phyloP scores from a whole-genome alignment of 2,113 vertebrate genomes.

The Pavo muticus region DNA sequence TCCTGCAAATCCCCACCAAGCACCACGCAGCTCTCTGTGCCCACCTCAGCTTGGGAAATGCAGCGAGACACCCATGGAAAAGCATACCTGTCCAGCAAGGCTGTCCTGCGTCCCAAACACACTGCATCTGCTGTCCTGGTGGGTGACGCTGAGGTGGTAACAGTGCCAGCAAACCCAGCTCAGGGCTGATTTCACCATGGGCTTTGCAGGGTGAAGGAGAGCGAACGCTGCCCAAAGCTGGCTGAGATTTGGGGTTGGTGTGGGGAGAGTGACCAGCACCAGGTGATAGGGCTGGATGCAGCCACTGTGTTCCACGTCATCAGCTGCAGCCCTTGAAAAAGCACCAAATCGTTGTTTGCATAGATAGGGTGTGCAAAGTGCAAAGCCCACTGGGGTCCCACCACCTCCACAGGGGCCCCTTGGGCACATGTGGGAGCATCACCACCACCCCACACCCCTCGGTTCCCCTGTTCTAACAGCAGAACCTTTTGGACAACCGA shows the following conservation, averaged over 20 bases:
- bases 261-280: neutral
- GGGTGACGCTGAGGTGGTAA: neutral
- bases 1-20: neutral
- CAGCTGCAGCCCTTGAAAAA: neutral
- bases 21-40: neutral
- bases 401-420: neutral
- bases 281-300: fast-evolving
- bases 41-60: neutral
- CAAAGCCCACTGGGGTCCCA: neutral
- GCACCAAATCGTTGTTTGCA: fast-evolving
- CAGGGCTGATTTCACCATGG: neutral
- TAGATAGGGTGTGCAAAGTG: fast-evolving
- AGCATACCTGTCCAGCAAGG: fast-evolving
- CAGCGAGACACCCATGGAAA: fast-evolving
- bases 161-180: neutral
- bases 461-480: neutral
- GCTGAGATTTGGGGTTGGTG: fast-evolving
- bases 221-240: fast-evolving
- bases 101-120: neutral
- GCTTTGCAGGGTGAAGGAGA: fast-evolving
- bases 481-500: conserved; percentile 30
- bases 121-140: neutral
- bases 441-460: fast-evolving
- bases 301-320: fast-evolving
- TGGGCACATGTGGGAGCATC: neutral